Conservation (phyloP, 1,140 invertebrate species). For the Steinernema khuongi region DNA sequence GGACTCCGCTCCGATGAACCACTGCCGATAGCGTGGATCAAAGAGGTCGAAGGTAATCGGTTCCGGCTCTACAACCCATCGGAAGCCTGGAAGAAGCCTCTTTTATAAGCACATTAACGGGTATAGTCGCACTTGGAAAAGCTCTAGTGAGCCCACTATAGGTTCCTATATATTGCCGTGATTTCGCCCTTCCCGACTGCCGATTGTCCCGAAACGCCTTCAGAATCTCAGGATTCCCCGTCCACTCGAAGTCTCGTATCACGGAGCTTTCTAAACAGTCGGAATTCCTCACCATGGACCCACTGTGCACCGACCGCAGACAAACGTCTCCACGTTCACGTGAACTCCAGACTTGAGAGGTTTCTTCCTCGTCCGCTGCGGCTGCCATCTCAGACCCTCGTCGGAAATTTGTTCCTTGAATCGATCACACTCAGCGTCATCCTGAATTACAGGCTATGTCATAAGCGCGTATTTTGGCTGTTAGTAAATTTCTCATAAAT, state of each 20-base stretch:
- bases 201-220: conserved; percentile 26
- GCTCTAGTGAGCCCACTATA: conserved; percentile 37
- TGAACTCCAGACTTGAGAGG: conserved; percentile 30
- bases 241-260: conserved; percentile 38
- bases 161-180: conserved; percentile 36
- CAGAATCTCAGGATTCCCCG: conserved; percentile 25
- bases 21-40: conserved; percentile 38
- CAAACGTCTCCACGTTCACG: conserved; percentile 37
- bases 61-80: conserved; percentile 34
- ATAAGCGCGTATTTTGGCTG: background rate
- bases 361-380: background rate
- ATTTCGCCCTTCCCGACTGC: conserved; percentile 16
- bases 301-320: conserved; percentile 25
- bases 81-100: background rate
- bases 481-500: background rate
- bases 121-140: conserved; percentile 28
- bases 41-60: conserved; percentile 39
- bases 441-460: background rate
- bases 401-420: background rate
- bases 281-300: background rate
- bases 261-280: conserved; percentile 32
- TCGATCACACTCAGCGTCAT: background rate
- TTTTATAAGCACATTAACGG: conserved; percentile 12
- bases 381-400: background rate
- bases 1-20: conserved; percentile 37